Conservation (phyloP, 2,113 vertebrate species). For the Psittacula cyanocephala region DNA sequence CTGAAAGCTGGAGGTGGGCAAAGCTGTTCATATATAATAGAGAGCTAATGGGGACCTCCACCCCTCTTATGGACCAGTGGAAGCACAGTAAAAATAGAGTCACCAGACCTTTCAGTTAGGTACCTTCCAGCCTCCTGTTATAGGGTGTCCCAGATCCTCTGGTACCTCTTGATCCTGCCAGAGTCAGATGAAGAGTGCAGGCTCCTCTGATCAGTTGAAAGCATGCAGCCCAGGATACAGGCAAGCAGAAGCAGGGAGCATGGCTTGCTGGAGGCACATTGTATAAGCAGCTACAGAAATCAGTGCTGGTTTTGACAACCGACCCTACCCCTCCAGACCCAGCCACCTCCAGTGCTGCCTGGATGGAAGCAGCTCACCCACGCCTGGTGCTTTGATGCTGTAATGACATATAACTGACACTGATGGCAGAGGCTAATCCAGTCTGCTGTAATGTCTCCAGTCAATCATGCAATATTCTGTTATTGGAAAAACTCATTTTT, state of each 20-base stretch:
- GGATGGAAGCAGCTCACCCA: neutral
- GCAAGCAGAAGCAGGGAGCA: neutral
- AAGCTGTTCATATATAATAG: neutral
- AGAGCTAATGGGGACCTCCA: neutral
- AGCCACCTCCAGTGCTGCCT: neutral
- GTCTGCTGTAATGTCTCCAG: slow-evolving; percentile 41
- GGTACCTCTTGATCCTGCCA: neutral
- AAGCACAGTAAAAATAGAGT: neutral
- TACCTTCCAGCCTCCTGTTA: neutral
- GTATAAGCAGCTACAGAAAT: neutral
- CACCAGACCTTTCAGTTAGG: neutral
- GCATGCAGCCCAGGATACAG: neutral
- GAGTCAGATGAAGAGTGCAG: neutral
- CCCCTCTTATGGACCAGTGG: neutral
- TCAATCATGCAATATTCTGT: slow-evolving; percentile 48
- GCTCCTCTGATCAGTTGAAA: neutral
- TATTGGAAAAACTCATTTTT: slow-evolving; percentile 66
- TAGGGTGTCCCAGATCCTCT: neutral
- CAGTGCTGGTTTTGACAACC: neutral
- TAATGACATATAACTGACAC: slow-evolving; percentile 40
- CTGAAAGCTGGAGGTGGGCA: neutral
- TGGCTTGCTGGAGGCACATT: neutral
- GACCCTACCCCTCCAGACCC: neutral
- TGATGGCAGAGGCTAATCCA: slow-evolving; percentile 54
- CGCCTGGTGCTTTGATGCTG: neutral